Evolutionary conservation across 2,888 invertebrate genomes (phyloP), one percentile per base, ranked within the genome.

Genomic region (Machimus atricapillus): DNA sequence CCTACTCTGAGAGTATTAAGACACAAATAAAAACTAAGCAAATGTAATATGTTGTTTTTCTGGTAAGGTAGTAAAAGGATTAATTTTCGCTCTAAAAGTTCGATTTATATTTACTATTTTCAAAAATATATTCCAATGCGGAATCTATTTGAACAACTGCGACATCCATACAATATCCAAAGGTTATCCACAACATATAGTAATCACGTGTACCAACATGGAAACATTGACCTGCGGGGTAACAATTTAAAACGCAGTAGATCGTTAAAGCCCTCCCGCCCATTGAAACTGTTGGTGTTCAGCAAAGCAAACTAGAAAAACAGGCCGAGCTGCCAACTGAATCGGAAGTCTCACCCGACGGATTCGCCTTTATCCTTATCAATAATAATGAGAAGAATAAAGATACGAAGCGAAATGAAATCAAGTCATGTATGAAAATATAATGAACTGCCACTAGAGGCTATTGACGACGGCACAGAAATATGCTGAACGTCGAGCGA

Each of bases 391-490:
- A 78, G 23, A 78, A 78, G 40, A 78, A 27, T 27, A 79, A 79
- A 46, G n/a, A 79, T 46, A 14, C 66, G 66, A 19, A 66, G 66
- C 66, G 66, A 74, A 85, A 86, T 85, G 40, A 78, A 87, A 87
- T 52, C 83, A 87, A 88, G 88, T 88, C 88, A 88, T 87, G 88
- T 87, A 81, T 83, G 79, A 88, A 88, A 88, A 88, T 88, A 88
- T 88, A 88, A 88, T 88, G 88, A 88, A 86, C 86, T 81, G 34
- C 73, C 79, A 56, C 52, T 85, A 74, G 74, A 85, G 46, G 12
- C 85, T 82, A 82, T 66, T 66, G 52, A 81, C 34, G 82, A 58
- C 37, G 52, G 37, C 82, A 58, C 46, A 85, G 40, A 74, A 74
- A 85, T 66, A 74, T 74, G 43, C 85, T 46, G 37, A 85, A 66